Conservation (phyloP, 2,113 vertebrate species). For the Sander vitreus region DNA sequence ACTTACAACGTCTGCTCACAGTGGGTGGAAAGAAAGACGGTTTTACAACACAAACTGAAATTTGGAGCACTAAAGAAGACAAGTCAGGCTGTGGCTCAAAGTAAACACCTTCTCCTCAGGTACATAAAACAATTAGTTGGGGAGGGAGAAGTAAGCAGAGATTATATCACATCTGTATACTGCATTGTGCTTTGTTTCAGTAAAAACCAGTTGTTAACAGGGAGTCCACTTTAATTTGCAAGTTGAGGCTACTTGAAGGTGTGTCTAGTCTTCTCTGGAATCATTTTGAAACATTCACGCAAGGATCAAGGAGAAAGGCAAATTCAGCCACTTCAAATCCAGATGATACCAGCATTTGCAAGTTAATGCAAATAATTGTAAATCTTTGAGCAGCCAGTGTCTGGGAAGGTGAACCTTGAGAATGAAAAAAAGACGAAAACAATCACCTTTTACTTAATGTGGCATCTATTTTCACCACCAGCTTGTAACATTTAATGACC, state of each 20-base stretch:
- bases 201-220: not conserved
- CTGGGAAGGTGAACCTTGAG: conserved; percentile 45
- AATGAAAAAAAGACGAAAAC: not conserved
- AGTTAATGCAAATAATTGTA: conserved; percentile 84
- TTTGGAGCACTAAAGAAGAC: conserved; percentile 30
- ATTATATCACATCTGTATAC: not conserved
- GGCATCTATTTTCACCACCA: not conserved
- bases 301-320: conserved; percentile 81
- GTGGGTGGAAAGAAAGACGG: not conserved
- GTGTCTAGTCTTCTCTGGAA: conserved; percentile 36
- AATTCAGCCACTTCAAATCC: conserved; percentile 71
- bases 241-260: conserved; percentile 41
- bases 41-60: conserved; percentile 52
- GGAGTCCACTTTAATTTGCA: conserved; percentile 43
- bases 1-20: conserved; percentile 5
- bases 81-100: conserved; percentile 31
- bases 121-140: conserved; percentile 49
- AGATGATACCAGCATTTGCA: conserved; percentile 78
- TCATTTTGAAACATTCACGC: conserved; percentile 80
- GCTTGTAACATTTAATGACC: not conserved
- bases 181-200: conserved; percentile 17
- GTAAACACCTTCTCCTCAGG: conserved; percentile 60
- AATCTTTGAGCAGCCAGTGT: conserved; percentile 69
- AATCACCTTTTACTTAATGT: not conserved
- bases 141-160: not conserved